Percentiles rank a stretch among this genome's conserved stretches.
Evolutionary conservation across 2,797 vertebrate species (phyloP).

Genomic region (Orientallactaga sibirica): DNA sequence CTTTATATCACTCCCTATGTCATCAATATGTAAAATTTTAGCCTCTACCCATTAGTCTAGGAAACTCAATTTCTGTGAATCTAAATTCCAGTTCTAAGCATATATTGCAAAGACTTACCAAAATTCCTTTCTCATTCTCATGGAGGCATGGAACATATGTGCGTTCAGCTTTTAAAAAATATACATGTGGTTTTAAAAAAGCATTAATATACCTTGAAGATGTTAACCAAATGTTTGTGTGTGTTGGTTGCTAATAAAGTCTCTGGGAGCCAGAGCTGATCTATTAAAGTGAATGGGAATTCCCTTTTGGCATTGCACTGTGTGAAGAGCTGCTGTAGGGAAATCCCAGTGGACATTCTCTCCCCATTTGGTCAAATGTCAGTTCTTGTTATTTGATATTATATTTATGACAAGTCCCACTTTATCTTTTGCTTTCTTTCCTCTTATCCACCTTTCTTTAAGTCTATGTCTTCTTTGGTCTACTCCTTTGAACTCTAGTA

Average conservation of each 20-base stretch:
- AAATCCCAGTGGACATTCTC: background rate
- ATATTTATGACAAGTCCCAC: background rate
- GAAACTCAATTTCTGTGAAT: slow-evolving; percentile 21
- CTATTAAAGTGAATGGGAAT: slow-evolving; percentile 17
- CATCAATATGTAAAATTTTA: background rate
- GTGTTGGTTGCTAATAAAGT: background rate
- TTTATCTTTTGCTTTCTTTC: background rate
- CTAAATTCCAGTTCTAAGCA: slow-evolving; percentile 10
- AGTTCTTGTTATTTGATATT: background rate
- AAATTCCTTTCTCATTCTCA: background rate
- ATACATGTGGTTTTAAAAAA: background rate
- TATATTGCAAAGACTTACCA: slow-evolving; percentile 12
- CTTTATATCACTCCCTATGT: background rate
- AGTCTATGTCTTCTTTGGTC: background rate
- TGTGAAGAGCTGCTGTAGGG: background rate
- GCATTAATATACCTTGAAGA: background rate
- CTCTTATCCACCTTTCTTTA: background rate
- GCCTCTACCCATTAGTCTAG: background rate
- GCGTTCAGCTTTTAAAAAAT: background rate
- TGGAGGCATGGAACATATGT: background rate
- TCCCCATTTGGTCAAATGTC: background rate
- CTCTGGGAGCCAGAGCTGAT: background rate
- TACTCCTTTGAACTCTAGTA: background rate
- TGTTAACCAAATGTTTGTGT: background rate
- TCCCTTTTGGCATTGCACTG: background rate